phyloP scores from a whole-genome alignment of 2,797 vertebrate species.

The Peromyscus eremicus region DNA sequence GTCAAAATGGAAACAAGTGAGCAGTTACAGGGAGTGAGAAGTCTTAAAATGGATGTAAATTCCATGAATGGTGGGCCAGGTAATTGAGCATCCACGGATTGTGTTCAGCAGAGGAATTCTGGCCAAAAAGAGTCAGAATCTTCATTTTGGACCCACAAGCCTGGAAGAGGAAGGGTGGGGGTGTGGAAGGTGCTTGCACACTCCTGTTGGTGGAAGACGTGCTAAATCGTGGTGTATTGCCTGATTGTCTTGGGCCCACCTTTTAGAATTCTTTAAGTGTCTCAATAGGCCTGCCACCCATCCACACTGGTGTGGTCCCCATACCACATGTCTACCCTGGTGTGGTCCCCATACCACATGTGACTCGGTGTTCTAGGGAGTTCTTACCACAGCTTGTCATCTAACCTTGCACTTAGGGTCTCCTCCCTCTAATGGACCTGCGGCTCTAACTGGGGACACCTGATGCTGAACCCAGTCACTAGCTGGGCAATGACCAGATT shows the following conservation, averaged over 20 bases:
- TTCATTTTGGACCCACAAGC: not conserved
- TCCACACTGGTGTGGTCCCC: not conserved
- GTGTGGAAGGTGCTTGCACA: not conserved
- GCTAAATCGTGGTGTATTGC: accelerated
- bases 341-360: accelerated
- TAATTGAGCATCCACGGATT: not conserved
- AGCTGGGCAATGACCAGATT: accelerated
- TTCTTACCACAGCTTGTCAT: accelerated
- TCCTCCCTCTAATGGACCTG: not conserved
- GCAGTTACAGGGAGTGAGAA: not conserved
- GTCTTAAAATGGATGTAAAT: accelerated
- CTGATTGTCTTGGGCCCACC: no score
- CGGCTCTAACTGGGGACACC: not conserved
- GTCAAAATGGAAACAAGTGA: not conserved
- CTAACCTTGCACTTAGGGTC: no score
- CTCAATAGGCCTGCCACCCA: accelerated
- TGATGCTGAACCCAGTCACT: not conserved
- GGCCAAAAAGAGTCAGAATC: not conserved
- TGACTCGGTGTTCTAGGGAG: not conserved
- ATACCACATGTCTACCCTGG: accelerated
- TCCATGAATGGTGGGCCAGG: not conserved
- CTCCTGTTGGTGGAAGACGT: not conserved
- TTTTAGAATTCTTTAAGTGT: not conserved
- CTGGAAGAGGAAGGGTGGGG: not conserved
- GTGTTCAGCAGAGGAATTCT: not conserved